Percentiles rank a stretch among this genome's conserved stretches.
Conservation (phyloP, 2,888 invertebrate species). For the Trachelus tabidus region DNA sequence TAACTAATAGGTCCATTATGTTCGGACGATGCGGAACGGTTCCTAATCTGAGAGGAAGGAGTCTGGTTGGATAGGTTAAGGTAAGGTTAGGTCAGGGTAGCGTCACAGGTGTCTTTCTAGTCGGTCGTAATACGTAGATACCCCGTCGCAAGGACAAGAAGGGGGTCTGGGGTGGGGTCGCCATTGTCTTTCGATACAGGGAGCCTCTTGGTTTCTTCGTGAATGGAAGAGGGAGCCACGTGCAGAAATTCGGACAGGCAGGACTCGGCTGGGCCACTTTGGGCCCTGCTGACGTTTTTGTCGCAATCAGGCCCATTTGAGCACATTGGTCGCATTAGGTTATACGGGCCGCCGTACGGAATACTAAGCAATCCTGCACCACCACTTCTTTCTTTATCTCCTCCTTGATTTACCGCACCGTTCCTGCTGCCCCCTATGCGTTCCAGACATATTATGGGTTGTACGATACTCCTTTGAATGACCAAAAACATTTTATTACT, state of each 20-base stretch:
- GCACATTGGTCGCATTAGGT: constrained; percentile 33
- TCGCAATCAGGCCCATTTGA: constrained; percentile 37
- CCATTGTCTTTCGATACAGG: constrained; percentile 1
- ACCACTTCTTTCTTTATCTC: constrained; percentile 6
- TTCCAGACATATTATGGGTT: not conserved
- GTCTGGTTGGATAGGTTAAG: not conserved
- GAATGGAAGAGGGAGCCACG: constrained; percentile 21
- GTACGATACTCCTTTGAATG: not conserved
- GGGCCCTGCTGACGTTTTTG: constrained; percentile 24
- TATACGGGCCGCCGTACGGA: constrained; percentile 29
- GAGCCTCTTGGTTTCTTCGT: constrained; percentile 24
- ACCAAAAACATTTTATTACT: not conserved
- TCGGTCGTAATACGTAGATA: not conserved
- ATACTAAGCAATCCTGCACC: constrained; percentile 26
- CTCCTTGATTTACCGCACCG: constrained; percentile 5
- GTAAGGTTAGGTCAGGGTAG: not conserved
- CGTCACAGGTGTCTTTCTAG: not conserved
- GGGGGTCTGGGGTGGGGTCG: not conserved
- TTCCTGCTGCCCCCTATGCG: not conserved
- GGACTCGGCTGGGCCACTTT: constrained; percentile 4
- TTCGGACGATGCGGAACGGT: no score
- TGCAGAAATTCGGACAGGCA: not conserved
- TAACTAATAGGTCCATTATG: no score
- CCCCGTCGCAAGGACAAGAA: not conserved
- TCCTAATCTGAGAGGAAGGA: not conserved